Evolutionary conservation across 2,797 vertebrate species (phyloP).

Genomic region (Galaxias olidus): DNA sequence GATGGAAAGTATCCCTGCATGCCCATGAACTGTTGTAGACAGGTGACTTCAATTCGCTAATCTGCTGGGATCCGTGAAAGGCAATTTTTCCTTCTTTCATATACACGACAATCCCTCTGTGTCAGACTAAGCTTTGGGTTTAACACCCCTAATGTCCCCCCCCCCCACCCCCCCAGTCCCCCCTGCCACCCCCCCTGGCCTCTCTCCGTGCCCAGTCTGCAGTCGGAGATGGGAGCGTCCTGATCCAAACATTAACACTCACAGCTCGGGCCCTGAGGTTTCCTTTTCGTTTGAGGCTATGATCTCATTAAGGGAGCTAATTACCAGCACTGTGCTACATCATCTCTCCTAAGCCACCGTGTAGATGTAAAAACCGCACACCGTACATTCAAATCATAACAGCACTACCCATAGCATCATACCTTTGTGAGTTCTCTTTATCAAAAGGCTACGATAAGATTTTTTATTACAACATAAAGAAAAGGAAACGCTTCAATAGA

Average conservation of each 20-base stretch:
- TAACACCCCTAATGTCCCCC: constrained; percentile 53
- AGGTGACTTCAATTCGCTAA: constrained; percentile 73
- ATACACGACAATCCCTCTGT: constrained; percentile 44
- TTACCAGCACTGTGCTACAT: constrained; percentile 47
- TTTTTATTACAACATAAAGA: no score
- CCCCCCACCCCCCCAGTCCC: no score
- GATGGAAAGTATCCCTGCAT: constrained; percentile 62
- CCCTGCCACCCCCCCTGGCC: no score
- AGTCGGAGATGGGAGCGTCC: constrained; percentile 51
- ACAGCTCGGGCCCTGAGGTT: constrained; percentile 32
- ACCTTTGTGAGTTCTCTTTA: no score
- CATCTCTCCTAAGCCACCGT: constrained; percentile 38
- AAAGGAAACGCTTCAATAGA: no score
- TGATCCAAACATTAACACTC: constrained; percentile 45
- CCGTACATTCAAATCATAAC: constrained; percentile 20
- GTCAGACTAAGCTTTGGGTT: constrained; percentile 62
- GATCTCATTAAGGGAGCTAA: constrained; percentile 51
- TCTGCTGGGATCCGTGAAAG: constrained; percentile 59
- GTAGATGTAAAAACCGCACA: constrained; percentile 12
- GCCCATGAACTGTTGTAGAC: constrained; percentile 71
- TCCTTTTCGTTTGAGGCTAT: constrained; percentile 22
- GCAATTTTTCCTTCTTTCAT: constrained; percentile 52
- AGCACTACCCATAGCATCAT: background rate
- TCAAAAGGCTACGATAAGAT: no score
- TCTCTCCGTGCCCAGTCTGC: constrained; percentile 24